Percentiles rank a stretch among this genome's conserved stretches.
phyloP scores from a whole-genome alignment of 2,797 vertebrate species.

The Hypotaenidia philippensis region DNA sequence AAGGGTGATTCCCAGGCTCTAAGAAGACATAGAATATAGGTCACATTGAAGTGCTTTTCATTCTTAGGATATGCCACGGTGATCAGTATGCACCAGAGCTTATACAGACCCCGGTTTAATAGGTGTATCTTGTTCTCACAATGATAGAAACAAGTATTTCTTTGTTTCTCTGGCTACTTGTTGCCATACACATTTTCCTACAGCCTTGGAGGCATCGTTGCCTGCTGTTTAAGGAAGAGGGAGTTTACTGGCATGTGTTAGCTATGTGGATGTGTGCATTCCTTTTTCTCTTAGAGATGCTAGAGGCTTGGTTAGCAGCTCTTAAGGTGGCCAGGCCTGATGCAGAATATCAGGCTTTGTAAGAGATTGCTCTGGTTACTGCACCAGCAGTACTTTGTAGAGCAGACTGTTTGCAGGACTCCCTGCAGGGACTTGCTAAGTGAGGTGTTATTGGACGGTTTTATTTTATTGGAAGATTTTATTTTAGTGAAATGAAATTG shows the following conservation, averaged over 20 bases:
- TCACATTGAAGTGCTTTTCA: conserved; percentile 65
- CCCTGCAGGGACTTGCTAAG: background rate
- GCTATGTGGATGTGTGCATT: background rate
- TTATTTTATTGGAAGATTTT: background rate
- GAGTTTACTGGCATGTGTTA: background rate
- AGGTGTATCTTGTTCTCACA: conserved; percentile 72
- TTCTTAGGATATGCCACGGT: conserved; percentile 53
- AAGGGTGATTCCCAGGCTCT: conserved; percentile 65
- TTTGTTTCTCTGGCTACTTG: conserved; percentile 58
- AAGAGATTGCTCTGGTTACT: background rate
- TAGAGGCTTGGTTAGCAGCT: background rate
- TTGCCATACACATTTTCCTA: conserved; percentile 22
- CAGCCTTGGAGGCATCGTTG: background rate
- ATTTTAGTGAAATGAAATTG: background rate
- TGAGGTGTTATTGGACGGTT: background rate
- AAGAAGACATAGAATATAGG: conserved; percentile 68
- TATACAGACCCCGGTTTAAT: background rate
- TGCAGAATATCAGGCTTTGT: background rate
- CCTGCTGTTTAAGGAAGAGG: background rate
- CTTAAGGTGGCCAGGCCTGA: fast-evolving
- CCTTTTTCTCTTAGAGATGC: background rate
- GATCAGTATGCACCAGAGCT: conserved; percentile 42
- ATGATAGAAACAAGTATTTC: conserved; percentile 55
- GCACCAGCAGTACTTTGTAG: background rate
- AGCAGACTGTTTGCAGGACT: background rate